Base-by-base conservation (phyloP, 2,113 vertebrate species). In the Chaenogobius annularis region DNA sequence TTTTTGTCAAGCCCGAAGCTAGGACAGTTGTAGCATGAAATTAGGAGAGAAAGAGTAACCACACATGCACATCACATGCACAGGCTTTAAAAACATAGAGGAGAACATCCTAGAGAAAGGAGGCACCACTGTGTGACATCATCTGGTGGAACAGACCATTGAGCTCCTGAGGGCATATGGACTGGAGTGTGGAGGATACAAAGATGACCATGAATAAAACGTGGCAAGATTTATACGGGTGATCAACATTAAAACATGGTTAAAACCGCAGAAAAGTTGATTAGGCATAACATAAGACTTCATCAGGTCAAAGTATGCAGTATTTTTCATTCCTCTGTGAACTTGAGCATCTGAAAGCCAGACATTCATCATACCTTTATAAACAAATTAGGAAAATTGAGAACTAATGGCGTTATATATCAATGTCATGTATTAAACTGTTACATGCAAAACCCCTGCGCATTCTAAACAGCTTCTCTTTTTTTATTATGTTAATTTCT, bases 351-450 rank as follows among this genome's bases (percentile, higher is more conserved):
- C 23, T 61, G 26, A 61, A 61, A 61, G 58, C 14, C 13, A 35
- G 13, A 35, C 58, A 61, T 61, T 61, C 58, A 61, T 61, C 58
- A 61, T 35, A 61, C 58, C 58, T 61, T 35, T 61, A 35, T 61
- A 61, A 61, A 61, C 58, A 61, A 61, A 61, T 61, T 61, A 61
- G 58, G 58, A 61, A 61, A 61, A 61, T 61, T 61, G 58, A 35
- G 26, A 61, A 61, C 14, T 61, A 61, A 61, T 61, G 58, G 58
- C 17, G 58, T 61, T 61, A 61, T 61, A 31, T 61, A 35, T 61
- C 58, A 61, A 61, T 61, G 58, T 61, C 58, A 61, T 14, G 14
- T 35, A 35, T 61, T 31, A 61, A 61, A 61, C 58, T 35, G 26
- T 61, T 61, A 61, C 58, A 35, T 31, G 58, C 26, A 35, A 35